Percentiles rank a stretch among this genome's conserved stretches.
Conservation (phyloP, 2,888 invertebrate species). For the Loripinus fragilis region DNA sequence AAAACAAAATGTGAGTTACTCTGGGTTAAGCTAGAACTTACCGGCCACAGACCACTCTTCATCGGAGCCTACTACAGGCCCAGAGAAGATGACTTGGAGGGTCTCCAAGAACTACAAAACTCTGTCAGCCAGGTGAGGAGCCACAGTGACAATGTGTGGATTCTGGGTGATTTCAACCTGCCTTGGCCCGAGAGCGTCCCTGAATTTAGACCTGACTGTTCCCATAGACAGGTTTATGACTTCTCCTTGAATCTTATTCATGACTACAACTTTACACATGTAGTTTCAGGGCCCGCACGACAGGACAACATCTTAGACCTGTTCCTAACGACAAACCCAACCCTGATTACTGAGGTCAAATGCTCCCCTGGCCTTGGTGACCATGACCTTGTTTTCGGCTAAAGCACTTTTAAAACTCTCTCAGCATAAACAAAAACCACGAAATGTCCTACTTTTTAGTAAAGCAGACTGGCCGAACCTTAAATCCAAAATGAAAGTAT, state of each 20-base stretch:
- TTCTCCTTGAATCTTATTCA: not conserved
- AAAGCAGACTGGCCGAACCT: not conserved
- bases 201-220: too few relatives aligned
- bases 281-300: not conserved
- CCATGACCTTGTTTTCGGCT: not conserved
- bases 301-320: not conserved
- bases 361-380: too few relatives aligned
- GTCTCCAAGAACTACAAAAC: not conserved
- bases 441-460: not conserved
- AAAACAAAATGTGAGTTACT: not conserved
- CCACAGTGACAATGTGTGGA: not conserved
- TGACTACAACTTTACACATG: too few relatives aligned
- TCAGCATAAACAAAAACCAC: not conserved
- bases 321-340: too few relatives aligned
- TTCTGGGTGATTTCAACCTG: not conserved
- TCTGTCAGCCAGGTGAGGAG: not conserved
- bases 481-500: not conserved
- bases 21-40: not conserved
- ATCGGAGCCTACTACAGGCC: not conserved
- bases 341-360: not conserved
- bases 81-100: not conserved
- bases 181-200: not conserved
- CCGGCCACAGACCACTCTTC: not conserved
- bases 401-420: not conserved
- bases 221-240: not conserved